Evolutionary conservation across 2,113 vertebrate genomes (phyloP).

Genomic region (Mesoclemmys tuberculata): DNA sequence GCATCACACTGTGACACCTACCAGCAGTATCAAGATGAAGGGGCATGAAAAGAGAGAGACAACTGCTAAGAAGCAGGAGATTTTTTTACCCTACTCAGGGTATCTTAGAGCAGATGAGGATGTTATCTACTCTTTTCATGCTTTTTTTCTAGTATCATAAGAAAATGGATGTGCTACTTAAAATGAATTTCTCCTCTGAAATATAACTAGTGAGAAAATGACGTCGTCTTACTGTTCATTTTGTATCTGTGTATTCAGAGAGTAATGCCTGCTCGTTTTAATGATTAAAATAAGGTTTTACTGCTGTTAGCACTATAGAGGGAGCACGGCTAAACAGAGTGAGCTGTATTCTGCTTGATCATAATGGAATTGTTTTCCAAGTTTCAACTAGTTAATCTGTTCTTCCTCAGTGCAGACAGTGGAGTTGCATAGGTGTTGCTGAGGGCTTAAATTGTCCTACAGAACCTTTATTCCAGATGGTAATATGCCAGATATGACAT

Average conservation of each 20-base stretch:
- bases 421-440: not conserved
- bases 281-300: not conserved
- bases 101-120: not conserved
- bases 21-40: not conserved
- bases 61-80: not conserved
- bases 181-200: not conserved
- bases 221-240: rapidly evolving
- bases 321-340: not conserved
- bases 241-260: not conserved
- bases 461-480: not conserved
- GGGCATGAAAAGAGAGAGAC: not conserved
- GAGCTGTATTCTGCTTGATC: not conserved
- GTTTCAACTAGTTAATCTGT: not conserved
- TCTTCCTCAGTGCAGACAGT: not conserved
- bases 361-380: not conserved
- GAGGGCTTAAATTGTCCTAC: not conserved
- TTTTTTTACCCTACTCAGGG: not conserved
- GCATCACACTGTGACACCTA: not conserved
- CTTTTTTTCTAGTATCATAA: not conserved
- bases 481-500: not conserved
- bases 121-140: not conserved
- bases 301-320: not conserved
- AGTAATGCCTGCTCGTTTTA: not conserved
- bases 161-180: not conserved
- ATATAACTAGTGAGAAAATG: not conserved